Percentiles rank a stretch among this genome's conserved stretches.
These are phyloP conservation scores for Magallana angulata DNA, from an alignment of 1,140 invertebrate species.

Conservation along the genomic window DNA sequence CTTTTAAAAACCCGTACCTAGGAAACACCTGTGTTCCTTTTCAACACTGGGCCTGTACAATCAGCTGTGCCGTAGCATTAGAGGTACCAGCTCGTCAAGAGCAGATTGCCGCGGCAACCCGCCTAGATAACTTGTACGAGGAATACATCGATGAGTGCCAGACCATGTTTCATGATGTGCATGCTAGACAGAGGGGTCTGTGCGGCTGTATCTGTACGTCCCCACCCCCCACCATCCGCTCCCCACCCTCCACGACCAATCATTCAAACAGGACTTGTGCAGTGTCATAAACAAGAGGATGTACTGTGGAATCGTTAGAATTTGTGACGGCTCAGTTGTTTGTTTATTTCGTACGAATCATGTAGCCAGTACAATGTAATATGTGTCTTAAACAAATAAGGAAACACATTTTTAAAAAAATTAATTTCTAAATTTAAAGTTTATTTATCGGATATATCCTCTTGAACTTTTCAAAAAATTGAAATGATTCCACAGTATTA, in stretches of 20 bases:
- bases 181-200: conserved; percentile 12
- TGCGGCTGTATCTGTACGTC: conserved; percentile 14
- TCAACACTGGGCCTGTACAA: conserved; percentile 81
- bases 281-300: not conserved
- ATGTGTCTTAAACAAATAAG: no score
- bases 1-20: conserved; percentile 82
- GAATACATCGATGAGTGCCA: conserved; percentile 77
- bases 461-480: no score
- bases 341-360: no score
- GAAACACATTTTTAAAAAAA: no score
- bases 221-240: conserved; percentile 20
- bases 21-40: conserved; percentile 83
- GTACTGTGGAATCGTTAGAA: no score
- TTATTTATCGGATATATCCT: no score
- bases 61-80: conserved; percentile 79
- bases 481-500: no score
- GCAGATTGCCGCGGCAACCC: conserved; percentile 77
- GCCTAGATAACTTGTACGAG: conserved; percentile 78
- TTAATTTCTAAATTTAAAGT: no score
- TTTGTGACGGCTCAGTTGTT: no score
- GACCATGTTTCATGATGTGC: conserved; percentile 58
- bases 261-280: conserved; percentile 4
- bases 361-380: no score
- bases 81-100: conserved; percentile 80
- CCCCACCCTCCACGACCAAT: not conserved